Evolutionary conservation across 1,140 invertebrate species (phyloP).

Genomic region (Hetaerina americana): DNA sequence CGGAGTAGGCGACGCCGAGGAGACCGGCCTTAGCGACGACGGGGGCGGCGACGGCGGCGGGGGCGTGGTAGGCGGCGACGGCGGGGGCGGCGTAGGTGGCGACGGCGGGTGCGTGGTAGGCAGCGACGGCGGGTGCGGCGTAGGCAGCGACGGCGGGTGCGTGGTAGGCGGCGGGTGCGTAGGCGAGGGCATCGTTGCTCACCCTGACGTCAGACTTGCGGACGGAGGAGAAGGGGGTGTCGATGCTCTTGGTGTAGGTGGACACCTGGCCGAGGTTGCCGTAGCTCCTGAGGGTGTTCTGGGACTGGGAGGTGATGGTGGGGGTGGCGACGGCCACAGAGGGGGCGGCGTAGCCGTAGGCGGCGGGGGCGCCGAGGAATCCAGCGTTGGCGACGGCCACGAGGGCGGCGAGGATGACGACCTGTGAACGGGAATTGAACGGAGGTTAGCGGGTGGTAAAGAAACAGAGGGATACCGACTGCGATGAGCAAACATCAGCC

Average conservation of each 20-base stretch:
- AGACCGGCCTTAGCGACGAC: constrained; percentile 15
- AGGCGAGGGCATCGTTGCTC: constrained; percentile 41
- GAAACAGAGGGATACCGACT: no score
- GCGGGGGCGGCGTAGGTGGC: constrained; percentile 12
- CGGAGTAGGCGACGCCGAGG: constrained; percentile 19
- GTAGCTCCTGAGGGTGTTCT: constrained; percentile 43
- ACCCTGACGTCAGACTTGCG: constrained; percentile 46
- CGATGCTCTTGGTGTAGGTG: constrained; percentile 46
- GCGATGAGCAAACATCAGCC: no score
- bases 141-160: constrained; percentile 15
- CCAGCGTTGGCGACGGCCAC: constrained; percentile 31
- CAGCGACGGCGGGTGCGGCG: not conserved
- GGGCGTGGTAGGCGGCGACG: constrained; percentile 13
- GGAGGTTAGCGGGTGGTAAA: no score
- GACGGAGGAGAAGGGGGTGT: constrained; percentile 52
- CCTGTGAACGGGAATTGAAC: constrained; percentile 27
- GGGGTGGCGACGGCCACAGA: constrained; percentile 26
- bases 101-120: not conserved
- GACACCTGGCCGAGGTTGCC: constrained; percentile 49
- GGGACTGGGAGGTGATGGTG: constrained; percentile 41
- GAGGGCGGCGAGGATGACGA: constrained; percentile 31
- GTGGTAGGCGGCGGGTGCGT: constrained; percentile 13
- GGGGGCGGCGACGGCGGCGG: no score
- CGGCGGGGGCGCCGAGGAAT: constrained; percentile 18
- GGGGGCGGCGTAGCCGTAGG: constrained; percentile 12